A percentile compares a stretch with the other conserved stretches of the same genome.
Conservation (phyloP, 2,888 invertebrate genomes). For the Crepidodera aurea region DNA sequence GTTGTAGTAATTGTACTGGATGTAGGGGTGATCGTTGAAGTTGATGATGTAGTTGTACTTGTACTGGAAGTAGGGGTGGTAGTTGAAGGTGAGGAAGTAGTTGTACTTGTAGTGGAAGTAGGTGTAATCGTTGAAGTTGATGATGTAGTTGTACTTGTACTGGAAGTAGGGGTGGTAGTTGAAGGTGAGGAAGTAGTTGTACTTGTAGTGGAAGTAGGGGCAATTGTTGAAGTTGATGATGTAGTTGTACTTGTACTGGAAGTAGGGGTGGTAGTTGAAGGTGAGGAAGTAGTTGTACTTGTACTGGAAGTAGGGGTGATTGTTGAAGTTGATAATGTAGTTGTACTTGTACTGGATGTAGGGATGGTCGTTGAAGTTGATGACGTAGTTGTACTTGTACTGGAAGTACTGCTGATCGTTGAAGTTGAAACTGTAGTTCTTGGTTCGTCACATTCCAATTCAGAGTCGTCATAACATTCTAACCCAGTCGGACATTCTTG, state of each 20-base stretch:
- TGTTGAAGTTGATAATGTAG: too few species aligned
- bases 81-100: neutral
- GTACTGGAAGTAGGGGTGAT: too few species aligned
- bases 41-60: neutral
- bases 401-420: neutral
- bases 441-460: slow-evolving; percentile 33
- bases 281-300: neutral
- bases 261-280: neutral
- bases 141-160: neutral
- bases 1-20: neutral
- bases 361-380: neutral
- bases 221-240: neutral
- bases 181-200: too few species aligned
- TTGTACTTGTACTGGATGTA: neutral
- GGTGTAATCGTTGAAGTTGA: neutral
- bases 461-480: slow-evolving; percentile 32
- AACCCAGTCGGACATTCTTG: slow-evolving; percentile 36
- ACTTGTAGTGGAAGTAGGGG: neutral
- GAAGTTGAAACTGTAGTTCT: neutral
- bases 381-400: neutral
- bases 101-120: neutral
- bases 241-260: neutral
- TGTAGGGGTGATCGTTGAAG: neutral
- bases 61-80: neutral
- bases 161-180: neutral